Percentiles rank a stretch among this genome's conserved stretches.
Evolutionary conservation across 2,113 vertebrate genomes (phyloP).

Genomic region (Scomber colias): DNA sequence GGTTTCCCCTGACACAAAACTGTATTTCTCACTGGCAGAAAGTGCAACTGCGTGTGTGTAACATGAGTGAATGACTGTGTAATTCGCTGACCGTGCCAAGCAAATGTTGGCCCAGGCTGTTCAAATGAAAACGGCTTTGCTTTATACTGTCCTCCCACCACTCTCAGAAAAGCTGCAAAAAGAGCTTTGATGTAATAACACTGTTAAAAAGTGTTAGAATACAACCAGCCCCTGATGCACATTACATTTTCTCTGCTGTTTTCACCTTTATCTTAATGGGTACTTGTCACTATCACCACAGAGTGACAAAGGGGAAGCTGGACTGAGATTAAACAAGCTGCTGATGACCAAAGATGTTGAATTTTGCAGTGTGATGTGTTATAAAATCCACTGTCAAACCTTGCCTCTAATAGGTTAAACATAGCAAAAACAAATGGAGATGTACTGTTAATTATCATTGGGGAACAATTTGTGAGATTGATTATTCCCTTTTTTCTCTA

Average conservation of each 20-base stretch:
- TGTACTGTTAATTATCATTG: not conserved
- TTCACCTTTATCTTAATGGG: not conserved
- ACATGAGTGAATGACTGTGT: slow-evolving; percentile 17
- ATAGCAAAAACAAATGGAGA: not conserved
- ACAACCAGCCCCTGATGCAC: not conserved
- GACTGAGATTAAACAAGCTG: slow-evolving; percentile 4
- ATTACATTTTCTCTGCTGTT: slow-evolving; percentile 2
- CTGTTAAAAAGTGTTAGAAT: not conserved
- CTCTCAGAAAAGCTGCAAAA: not conserved
- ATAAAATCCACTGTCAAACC: not conserved
- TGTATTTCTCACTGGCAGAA: slow-evolving; percentile 19
- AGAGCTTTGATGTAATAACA: slow-evolving; percentile 19
- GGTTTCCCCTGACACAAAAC: slow-evolving; percentile 6
- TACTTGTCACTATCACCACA: slow-evolving; percentile 15
- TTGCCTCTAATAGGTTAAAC: not conserved
- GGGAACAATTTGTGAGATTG: not conserved
- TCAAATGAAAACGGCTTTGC: slow-evolving; percentile 47
- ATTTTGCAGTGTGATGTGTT: not conserved
- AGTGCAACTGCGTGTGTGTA: slow-evolving; percentile 4
- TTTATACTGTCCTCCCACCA: slow-evolving; percentile 34
- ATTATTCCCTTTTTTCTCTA: not conserved
- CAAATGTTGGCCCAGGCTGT: slow-evolving; percentile 36
- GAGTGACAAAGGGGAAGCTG: not conserved
- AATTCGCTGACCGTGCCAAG: slow-evolving; percentile 34
- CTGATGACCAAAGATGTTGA: not conserved